Evolutionary conservation across 2,797 vertebrate species (phyloP).

Genomic region (Percopsis omiscomaycus): DNA sequence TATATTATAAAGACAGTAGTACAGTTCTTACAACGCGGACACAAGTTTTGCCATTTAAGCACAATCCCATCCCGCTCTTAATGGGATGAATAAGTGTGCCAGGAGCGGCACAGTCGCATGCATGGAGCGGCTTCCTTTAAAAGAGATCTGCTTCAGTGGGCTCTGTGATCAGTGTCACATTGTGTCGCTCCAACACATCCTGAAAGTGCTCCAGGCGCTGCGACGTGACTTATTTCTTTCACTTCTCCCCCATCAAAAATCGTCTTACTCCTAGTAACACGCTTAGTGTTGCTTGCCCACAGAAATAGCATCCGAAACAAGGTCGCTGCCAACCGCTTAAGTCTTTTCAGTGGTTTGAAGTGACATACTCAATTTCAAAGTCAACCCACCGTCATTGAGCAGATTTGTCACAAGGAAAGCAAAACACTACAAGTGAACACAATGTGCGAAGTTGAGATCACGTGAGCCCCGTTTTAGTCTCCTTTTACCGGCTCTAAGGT

Average conservation of each 20-base stretch:
- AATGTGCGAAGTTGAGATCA: conserved; percentile 30
- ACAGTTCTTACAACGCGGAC: conserved; percentile 45
- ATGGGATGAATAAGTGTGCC: conserved; percentile 55
- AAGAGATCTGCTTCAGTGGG: conserved; percentile 57
- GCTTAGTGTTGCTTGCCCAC: conserved; percentile 71
- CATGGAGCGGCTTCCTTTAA: conserved; percentile 55
- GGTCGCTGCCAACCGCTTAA: conserved; percentile 62
- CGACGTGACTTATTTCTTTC: conserved; percentile 71
- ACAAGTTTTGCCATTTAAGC: conserved; percentile 52
- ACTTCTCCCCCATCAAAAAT: conserved; percentile 66
- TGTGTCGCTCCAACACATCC: conserved; percentile 68
- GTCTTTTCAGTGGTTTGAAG: conserved; percentile 58
- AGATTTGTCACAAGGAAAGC: conserved; percentile 44
- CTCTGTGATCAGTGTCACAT: conserved; percentile 60
- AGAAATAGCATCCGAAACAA: conserved; percentile 72
- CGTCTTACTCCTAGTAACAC: conserved; percentile 70
- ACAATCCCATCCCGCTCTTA: conserved; percentile 57
- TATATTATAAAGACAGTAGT: conserved; percentile 4
- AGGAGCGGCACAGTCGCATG: conserved; percentile 57
- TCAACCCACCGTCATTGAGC: conserved; percentile 46
- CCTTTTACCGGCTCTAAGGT: too few relatives aligned
- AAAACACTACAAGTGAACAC: conserved; percentile 17
- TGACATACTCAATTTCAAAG: conserved; percentile 68
- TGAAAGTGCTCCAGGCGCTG: conserved; percentile 59
- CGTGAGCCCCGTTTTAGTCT: too few relatives aligned